Evolutionary conservation across 2,888 invertebrate species (phyloP).

Genomic region (Clostera curtula): DNA sequence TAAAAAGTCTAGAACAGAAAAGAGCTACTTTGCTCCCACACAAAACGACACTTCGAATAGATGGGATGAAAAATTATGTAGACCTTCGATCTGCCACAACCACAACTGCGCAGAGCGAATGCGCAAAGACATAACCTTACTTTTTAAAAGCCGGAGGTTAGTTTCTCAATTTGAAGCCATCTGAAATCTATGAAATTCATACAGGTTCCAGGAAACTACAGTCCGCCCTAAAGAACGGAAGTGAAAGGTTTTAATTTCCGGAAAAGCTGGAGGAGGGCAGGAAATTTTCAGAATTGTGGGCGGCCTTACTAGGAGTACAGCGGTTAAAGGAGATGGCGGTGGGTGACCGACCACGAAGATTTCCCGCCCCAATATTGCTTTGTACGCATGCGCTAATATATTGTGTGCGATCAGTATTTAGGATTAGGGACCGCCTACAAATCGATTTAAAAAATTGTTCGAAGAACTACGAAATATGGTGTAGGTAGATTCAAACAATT

Average conservation of each 20-base stretch:
- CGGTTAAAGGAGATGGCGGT: conserved; percentile 21
- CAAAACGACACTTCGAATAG: too few relatives aligned
- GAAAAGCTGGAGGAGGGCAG: conserved; percentile 61
- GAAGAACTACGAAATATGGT: too few relatives aligned
- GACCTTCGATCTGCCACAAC: too few relatives aligned
- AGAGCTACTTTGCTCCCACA: too few relatives aligned
- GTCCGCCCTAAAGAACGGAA: conserved; percentile 58
- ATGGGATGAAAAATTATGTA: too few relatives aligned
- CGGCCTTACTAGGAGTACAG: conserved; percentile 55
- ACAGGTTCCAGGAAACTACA: conserved; percentile 18
- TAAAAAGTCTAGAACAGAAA: too few relatives aligned
- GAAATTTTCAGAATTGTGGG: conserved; percentile 71
- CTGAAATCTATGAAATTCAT: too few relatives aligned
- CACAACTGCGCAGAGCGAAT: conserved; percentile 43
- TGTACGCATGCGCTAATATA: conserved; percentile 42
- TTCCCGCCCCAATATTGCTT: too few relatives aligned
- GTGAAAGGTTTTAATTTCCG: conserved; percentile 47
- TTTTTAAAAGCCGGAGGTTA: too few relatives aligned
- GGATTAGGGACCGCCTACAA: background rate
- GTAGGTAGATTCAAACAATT: too few relatives aligned
- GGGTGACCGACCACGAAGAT: too few relatives aligned
- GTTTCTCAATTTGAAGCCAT: conserved; percentile 1
- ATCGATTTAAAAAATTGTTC: too few relatives aligned
- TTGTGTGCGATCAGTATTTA: background rate
- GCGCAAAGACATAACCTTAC: conserved; percentile 33